Conservation (phyloP, 2,888 invertebrate species). For the Trichogramma dendrolimi region DNA sequence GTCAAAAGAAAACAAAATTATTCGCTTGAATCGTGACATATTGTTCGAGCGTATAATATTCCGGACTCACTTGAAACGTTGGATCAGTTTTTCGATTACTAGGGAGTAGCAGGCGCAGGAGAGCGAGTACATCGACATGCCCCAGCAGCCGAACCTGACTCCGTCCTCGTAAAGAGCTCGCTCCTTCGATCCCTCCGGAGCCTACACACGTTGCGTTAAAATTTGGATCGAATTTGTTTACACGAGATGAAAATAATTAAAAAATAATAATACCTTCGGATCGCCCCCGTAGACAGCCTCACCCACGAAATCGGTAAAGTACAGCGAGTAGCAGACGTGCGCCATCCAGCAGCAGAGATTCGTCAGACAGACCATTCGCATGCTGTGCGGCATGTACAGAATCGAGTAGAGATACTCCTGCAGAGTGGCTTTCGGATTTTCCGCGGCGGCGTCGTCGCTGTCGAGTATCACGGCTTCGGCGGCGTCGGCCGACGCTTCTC, state of each 20-base stretch:
- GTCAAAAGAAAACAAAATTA: neutral
- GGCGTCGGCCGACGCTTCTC: conserved; percentile 16
- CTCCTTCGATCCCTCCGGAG: conserved; percentile 62
- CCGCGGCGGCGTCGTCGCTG: conserved; percentile 13
- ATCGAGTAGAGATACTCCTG: conserved; percentile 79
- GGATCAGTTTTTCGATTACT: conserved; percentile 80
- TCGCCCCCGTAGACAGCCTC: conserved; percentile 85
- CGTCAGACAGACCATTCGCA: conserved; percentile 82
- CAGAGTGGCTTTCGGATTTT: conserved; percentile 41
- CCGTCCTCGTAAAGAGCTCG: conserved; percentile 80
- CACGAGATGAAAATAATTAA: neutral
- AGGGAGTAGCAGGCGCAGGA: conserved; percentile 91
- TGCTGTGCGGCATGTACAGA: conserved; percentile 83
- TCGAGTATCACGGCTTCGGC: conserved; percentile 1
- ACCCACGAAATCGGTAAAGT: conserved; percentile 94
- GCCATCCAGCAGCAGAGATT: conserved; percentile 99
- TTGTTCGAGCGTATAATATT: neutral
- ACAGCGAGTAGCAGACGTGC: conserved; percentile 91
- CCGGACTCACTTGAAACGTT: conserved; percentile 56
- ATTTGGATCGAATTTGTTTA: neutral
- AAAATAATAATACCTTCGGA: conserved; percentile 60
- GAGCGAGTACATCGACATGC: conserved; percentile 93
- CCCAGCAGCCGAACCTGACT: conserved; percentile 92
- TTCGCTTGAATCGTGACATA: neutral
- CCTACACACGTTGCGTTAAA: conserved; percentile 55